Conservation (phyloP, 2,113 vertebrate species). For the Leuciscus idus region DNA sequence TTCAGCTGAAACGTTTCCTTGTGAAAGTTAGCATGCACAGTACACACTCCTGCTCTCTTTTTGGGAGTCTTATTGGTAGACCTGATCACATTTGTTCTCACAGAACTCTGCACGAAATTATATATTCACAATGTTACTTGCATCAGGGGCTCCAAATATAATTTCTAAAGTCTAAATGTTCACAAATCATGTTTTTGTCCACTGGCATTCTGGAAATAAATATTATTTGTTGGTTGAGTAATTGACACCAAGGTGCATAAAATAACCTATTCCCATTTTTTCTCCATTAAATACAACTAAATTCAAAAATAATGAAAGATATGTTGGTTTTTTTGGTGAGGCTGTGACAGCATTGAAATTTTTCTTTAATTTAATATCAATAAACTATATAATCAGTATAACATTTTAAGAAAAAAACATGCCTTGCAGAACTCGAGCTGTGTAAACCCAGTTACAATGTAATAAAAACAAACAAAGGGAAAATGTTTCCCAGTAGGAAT, state of each 20-base stretch:
- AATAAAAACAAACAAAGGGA: no score
- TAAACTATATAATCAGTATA: not conserved
- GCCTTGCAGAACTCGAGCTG: not conserved
- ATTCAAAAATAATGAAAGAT: no score
- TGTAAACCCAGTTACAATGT: not conserved
- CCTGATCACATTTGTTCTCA: not conserved
- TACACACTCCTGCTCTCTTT: not conserved
- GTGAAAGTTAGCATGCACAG: not conserved
- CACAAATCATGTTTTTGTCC: not conserved
- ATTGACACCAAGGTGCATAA: no score
- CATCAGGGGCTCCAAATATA: not conserved
- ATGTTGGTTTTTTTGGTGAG: no score
- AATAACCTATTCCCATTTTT: no score
- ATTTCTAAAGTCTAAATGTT: not conserved
- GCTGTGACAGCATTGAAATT: no score
- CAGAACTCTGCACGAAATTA: not conserved
- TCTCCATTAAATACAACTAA: no score
- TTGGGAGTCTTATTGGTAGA: not conserved
- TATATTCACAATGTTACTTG: not conserved
- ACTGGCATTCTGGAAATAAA: not conserved
- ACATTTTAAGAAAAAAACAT: not conserved
- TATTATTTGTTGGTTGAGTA: no score
- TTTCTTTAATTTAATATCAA: not conserved
- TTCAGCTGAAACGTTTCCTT: not conserved
- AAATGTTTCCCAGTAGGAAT: not conserved